phyloP scores from a whole-genome alignment of 2,113 vertebrate genomes.

The Python bivittatus region DNA sequence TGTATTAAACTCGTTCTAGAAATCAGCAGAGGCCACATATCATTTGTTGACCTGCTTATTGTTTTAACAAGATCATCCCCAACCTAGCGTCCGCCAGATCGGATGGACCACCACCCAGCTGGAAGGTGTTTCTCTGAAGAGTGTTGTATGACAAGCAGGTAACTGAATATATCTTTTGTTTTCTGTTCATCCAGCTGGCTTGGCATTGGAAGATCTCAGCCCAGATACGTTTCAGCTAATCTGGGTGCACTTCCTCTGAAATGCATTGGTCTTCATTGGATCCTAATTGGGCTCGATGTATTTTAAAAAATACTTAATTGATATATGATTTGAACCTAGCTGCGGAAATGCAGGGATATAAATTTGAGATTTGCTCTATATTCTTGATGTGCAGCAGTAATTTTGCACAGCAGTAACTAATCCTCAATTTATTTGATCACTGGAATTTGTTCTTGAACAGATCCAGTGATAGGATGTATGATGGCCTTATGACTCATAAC shows the following conservation, averaged over 20 bases:
- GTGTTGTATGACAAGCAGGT: background rate
- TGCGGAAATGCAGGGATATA: slow-evolving; percentile 2
- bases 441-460: background rate
- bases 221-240: slow-evolving; percentile 15
- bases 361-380: background rate
- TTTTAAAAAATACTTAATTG: slow-evolving; percentile 14
- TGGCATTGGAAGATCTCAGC: background rate
- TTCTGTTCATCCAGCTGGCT: slow-evolving; percentile 2
- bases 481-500: background rate
- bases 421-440: background rate
- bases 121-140: background rate
- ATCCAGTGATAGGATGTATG: background rate
- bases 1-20: slow-evolving; percentile 73
- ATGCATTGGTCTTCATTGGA: slow-evolving; percentile 17
- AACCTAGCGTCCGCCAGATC: background rate
- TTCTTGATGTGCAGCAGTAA: background rate
- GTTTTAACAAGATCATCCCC: background rate
- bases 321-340: background rate
- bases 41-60: background rate
- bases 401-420: background rate
- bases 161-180: slow-evolving; percentile 18
- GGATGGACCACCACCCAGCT: background rate
- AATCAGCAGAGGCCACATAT: slow-evolving; percentile 31
- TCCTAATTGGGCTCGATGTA: background rate
- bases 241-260: slow-evolving; percentile 20